Conservation (phyloP, 2,113 vertebrate species). For the Gracilinanus agilis region DNA sequence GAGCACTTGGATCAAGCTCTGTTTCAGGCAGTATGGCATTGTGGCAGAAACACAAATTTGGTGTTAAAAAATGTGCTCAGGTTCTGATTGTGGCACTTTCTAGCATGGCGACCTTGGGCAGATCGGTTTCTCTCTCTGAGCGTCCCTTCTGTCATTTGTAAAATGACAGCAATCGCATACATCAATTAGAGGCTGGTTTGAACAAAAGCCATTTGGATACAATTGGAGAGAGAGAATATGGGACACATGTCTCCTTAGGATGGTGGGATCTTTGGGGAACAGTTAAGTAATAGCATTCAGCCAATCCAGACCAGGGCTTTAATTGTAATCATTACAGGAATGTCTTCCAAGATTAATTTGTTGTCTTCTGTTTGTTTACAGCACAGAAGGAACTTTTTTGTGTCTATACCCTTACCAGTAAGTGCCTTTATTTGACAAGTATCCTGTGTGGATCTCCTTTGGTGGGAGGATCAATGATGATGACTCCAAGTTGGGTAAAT, state of each 20-base stretch:
- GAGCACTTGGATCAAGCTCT: background rate
- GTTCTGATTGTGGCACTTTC: background rate
- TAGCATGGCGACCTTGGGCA: background rate
- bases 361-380: constrained; percentile 69
- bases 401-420: constrained; percentile 75
- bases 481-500: background rate
- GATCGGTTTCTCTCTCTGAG: background rate
- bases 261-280: background rate
- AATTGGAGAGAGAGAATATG: background rate
- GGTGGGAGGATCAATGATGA: background rate
- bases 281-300: background rate
- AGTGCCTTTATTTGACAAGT: constrained; percentile 49
- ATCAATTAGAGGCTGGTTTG: background rate
- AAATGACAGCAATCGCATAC: background rate
- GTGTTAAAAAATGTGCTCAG: background rate
- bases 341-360: constrained; percentile 48
- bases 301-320: background rate
- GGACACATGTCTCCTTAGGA: background rate
- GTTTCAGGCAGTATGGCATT: background rate
- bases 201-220: background rate
- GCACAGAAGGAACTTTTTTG: constrained; percentile 63
- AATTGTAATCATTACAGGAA: background rate
- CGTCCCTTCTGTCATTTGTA: background rate
- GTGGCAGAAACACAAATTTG: background rate
- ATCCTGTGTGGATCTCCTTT: background rate